Conservation (phyloP, 2,888 invertebrate species). For the Mechanitis mazaeus region DNA sequence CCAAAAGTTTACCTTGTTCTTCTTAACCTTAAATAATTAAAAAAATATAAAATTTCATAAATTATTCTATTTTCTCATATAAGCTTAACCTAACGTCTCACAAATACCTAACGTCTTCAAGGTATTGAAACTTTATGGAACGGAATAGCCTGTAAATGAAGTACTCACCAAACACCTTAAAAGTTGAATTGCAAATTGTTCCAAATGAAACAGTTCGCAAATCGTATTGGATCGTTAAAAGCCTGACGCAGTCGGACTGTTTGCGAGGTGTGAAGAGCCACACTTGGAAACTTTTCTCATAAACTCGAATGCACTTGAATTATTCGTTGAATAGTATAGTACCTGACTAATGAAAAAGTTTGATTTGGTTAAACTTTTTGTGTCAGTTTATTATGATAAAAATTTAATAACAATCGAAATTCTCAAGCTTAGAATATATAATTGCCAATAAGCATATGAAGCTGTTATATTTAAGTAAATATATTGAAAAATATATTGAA, state of each 20-base stretch:
- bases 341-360: background rate
- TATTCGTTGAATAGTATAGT: slow-evolving; percentile 14
- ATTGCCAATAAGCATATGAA: too few relatives aligned
- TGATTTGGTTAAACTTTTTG: background rate
- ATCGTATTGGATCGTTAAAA: background rate
- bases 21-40: background rate
- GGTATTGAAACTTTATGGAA: too few relatives aligned
- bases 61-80: background rate
- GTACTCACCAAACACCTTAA: slow-evolving; percentile 17
- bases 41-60: background rate
- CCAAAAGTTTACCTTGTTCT: background rate
- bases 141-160: background rate
- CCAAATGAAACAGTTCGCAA: background rate
- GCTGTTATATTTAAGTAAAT: too few relatives aligned
- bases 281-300: slow-evolving; percentile 30
- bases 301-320: slow-evolving; percentile 25
- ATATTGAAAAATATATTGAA: too few relatives aligned
- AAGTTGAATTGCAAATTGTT: slow-evolving; percentile 21
- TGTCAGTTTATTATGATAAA: background rate
- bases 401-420: too few relatives aligned
- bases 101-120: too few relatives aligned
- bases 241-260: slow-evolving; percentile 11
- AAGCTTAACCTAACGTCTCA: too few relatives aligned
- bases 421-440: too few relatives aligned
- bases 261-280: slow-evolving; percentile 29